Evolutionary conservation across 2,113 vertebrate species (phyloP), one percentile per base, ranked within the genome.

Genomic region (Nothoprocta perdicaria): DNA sequence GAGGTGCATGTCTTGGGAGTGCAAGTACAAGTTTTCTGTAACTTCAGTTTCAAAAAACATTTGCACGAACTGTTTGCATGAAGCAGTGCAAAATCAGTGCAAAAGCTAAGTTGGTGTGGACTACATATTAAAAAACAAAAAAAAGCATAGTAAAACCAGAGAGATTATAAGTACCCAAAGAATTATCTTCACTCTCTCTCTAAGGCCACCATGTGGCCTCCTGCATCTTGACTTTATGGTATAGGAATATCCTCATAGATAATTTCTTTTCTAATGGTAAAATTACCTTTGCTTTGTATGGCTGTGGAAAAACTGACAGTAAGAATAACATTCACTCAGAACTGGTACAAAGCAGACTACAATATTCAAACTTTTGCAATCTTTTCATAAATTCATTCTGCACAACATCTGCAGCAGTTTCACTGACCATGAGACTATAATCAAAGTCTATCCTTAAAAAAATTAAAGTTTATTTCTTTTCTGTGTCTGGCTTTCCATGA

Each of bases 51-150:
- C 14, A 65, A 88, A 78, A 79, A 92, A 24, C 72, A 84, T 86
- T 93, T 93, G 84, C 83, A 81, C 79, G 62, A 86, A 45, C 53
- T 69, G 68, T 81, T 93, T 93, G 86, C 74, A 90, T 91, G 82
- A 91, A 84, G 62, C 13, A 35, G 17, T 48, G 50, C 45, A 80
- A n/a, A 62, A 14, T 26, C 15, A 61, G 23, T 73, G 48, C 12
- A 79, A 86, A 86, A 92, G 12, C 53, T 86, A 82, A 86, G 66
- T 24, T 69, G 53, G 84, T 31, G 84, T 38, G 31, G 57, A 88
- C 80, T 13, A 75, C 2, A 2, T 38, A 67, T 46, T 46, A 43
- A 78, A 74, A 48, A 48, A 22, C 21, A 46, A 48, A 11, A 48
- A 48, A 73, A 63, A 57, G 22, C 5, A 43, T 27, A 78, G 84